A percentile compares a stretch with the other conserved stretches of the same genome.
Conservation (phyloP, 2,888 invertebrate species). For the Chrysina gloriosa region DNA sequence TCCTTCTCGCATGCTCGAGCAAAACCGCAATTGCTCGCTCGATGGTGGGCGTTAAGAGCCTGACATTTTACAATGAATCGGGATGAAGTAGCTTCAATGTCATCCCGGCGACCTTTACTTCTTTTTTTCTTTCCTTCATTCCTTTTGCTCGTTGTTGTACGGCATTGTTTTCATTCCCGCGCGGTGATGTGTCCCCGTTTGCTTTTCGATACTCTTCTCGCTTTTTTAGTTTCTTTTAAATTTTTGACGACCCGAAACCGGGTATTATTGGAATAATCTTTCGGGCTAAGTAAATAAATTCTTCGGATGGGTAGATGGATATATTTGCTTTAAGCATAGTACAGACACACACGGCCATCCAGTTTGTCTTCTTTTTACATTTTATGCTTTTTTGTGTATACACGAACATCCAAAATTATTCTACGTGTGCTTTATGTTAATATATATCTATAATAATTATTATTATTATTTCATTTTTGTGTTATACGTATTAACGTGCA, state of each 20-base stretch:
- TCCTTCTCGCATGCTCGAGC: not conserved
- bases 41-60: conserved; percentile 21
- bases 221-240: not conserved
- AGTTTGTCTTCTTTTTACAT: too few species aligned
- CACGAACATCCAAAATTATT: too few species aligned
- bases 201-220: not conserved
- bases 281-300: not conserved
- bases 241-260: not conserved
- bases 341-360: too few species aligned
- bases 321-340: too few species aligned
- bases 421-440: too few species aligned
- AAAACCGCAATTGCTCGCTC: not conserved
- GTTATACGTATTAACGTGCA: too few species aligned
- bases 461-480: too few species aligned
- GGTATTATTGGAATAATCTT: not conserved
- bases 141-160: conserved; percentile 20
- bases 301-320: too few species aligned
- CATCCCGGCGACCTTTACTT: conserved; percentile 28
- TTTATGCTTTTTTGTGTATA: too few species aligned
- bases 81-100: conserved; percentile 29
- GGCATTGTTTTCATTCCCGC: conserved; percentile 28
- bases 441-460: too few species aligned
- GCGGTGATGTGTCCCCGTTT: conserved; percentile 23
- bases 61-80: conserved; percentile 32
- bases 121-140: conserved; percentile 2